These are phyloP conservation scores for Spermophilus dauricus DNA, from an alignment of 2,113 vertebrate species.

Conservation along the genomic window DNA sequence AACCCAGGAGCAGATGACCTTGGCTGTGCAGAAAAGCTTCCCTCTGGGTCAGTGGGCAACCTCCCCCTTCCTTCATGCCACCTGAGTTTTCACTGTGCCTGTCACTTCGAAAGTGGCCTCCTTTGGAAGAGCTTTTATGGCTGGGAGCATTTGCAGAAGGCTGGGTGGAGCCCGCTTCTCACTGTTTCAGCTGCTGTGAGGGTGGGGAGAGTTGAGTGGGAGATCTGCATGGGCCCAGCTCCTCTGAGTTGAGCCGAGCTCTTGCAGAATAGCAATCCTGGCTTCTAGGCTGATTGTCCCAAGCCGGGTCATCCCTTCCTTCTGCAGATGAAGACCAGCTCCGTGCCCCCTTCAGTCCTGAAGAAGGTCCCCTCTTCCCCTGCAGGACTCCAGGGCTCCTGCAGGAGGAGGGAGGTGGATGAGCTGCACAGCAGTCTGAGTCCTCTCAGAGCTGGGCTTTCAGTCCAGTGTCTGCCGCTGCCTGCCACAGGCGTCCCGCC, in stretches of 20 bases:
- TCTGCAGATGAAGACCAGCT: background rate
- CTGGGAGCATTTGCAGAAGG: too few relatives aligned
- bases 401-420: too few relatives aligned
- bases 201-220: too few relatives aligned
- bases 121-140: background rate
- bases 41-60: background rate
- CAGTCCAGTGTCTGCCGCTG: background rate
- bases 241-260: background rate
- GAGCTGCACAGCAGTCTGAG: too few relatives aligned
- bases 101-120: background rate
- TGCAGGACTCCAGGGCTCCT: too few relatives aligned
- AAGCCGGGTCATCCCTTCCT: too few relatives aligned
- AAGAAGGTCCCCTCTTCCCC: too few relatives aligned
- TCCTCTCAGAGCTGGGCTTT: background rate
- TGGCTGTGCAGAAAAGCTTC: background rate
- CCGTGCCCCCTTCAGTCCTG: background rate
- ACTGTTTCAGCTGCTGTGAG: background rate
- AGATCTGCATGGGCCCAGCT: background rate
- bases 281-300: background rate
- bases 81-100: too few relatives aligned
- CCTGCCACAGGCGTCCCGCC: background rate
- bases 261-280: background rate
- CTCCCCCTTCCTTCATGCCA: background rate
- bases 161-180: background rate
- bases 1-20: too few relatives aligned